A percentile compares a stretch with the other conserved stretches of the same genome.
Evolutionary conservation across 2,888 invertebrate species (phyloP).

Genomic region (Pachymerium ferrugineum): DNA sequence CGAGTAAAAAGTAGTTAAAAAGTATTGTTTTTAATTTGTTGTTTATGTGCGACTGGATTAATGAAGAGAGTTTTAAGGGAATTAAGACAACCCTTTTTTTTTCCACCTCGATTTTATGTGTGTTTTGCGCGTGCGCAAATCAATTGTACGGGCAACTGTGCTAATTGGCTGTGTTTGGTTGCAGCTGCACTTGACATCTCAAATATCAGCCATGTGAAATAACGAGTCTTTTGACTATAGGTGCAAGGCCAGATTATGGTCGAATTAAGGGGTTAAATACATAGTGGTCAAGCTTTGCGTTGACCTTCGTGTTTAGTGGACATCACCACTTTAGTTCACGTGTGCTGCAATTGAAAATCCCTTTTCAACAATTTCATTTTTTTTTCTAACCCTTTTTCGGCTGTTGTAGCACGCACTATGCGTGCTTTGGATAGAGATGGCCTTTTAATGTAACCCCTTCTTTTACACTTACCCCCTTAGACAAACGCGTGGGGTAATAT

Average conservation of each 20-base stretch:
- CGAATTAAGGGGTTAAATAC: conserved; percentile 14
- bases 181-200: conserved; percentile 22
- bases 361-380: conserved; percentile 8
- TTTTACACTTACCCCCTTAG: background rate
- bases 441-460: conserved; percentile 18
- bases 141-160: conserved; percentile 14
- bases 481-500: conserved; percentile 22
- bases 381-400: background rate
- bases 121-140: conserved; percentile 25
- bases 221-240: conserved; percentile 26
- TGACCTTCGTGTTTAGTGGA: conserved; percentile 7
- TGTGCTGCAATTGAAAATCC: conserved; percentile 22
- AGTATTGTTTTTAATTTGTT: conserved; percentile 27
- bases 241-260: conserved; percentile 27
- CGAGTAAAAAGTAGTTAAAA: too few relatives aligned
- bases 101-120: background rate
- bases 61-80: conserved; percentile 4
- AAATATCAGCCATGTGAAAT: conserved; percentile 11
- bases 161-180: conserved; percentile 27
- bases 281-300: conserved; percentile 19
- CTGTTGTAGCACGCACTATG: background rate
- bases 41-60: conserved; percentile 1
- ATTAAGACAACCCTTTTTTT: conserved; percentile 11
- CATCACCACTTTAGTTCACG: background rate
- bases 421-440: conserved; percentile 22